Percentiles rank a stretch among this genome's conserved stretches.
These are phyloP conservation scores for Abrostola triplasia DNA, from an alignment of 2,888 invertebrate species.

Conservation along the genomic window DNA sequence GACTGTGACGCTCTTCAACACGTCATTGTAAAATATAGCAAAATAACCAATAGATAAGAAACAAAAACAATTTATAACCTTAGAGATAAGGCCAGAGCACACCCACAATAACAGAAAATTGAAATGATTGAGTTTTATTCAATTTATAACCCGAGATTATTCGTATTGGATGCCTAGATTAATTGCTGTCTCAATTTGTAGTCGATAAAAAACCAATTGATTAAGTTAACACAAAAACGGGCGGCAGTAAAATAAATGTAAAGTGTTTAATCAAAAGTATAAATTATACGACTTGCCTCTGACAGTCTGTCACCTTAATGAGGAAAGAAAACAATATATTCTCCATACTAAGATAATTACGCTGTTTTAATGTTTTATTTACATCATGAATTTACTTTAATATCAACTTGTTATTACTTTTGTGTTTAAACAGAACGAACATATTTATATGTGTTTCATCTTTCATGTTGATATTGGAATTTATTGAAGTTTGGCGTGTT, in stretches of 20 bases:
- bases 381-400: constrained; percentile 6
- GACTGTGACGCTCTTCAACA: constrained; percentile 1
- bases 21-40: not conserved
- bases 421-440: not conserved
- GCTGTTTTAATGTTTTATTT: constrained; percentile 13
- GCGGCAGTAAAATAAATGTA: constrained; percentile 26
- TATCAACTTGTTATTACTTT: not conserved
- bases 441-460: not conserved
- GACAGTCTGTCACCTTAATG: constrained; percentile 22
- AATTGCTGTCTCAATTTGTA: constrained; percentile 43
- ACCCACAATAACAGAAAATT: constrained; percentile 8
- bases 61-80: not conserved
- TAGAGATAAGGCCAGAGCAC: not conserved
- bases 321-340: constrained; percentile 26
- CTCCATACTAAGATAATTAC: constrained; percentile 10
- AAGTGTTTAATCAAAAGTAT: constrained; percentile 39
- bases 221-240: constrained; percentile 47
- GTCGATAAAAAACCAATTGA: constrained; percentile 45
- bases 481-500: constrained; percentile 29
- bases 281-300: constrained; percentile 28
- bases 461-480: constrained; percentile 13
- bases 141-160: constrained; percentile 18
- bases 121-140: constrained; percentile 23
- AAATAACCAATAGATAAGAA: not conserved
- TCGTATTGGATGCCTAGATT: constrained; percentile 30